Base-by-base conservation (phyloP, 2,888 invertebrate species). In the Pilophorus perplexus region DNA sequence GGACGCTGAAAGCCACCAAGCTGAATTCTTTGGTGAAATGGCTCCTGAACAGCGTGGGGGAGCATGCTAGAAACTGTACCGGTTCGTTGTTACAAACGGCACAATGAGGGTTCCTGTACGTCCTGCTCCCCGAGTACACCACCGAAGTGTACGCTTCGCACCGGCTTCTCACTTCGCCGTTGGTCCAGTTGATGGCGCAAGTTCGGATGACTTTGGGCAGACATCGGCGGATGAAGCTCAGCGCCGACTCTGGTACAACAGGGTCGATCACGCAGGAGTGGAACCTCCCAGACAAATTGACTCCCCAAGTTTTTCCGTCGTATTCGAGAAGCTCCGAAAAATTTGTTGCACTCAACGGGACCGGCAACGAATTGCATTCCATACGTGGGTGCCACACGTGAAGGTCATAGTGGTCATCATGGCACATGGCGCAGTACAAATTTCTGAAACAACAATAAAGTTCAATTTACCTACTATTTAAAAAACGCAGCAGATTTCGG, bases 41-140 rank as follows among this genome's bases (percentile, higher is more conserved):
- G 37, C 71, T 72, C 25, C 74, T 71, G 12, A 71, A 71, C 3
- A 57, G 71, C 66, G 70, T 68, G 20, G 69, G 66, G 22, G 66
- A 66, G 54, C 74, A 73, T 23, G 66, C 59, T 1, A 74, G 69
- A 25, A 71, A 67, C 18, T 78, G 76, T 2, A 75, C 72, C n/a
- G 74, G 73, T 16, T 76, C 75, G 40, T 76, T 74, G 71, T 79
- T 79, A 71, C 80, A 80, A 38, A 77, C 72, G 20, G 79, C 80
- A 71, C 80, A 80, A 69, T 80, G 79, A 0, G 76, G 75, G 70
- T 80, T 80, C 64, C 78, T 73, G 72, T 76, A 80, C 2, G 75
- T 74, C 12, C 73, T 72, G 16, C 73, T 72, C n/a, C 73, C 73
- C 59, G 75, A 72, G 72, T 78, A 79, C 12, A 78, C 76, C 16